These are phyloP conservation scores for Apamea sordens DNA, from an alignment of 2,888 invertebrate genomes.

Conservation along the genomic window DNA sequence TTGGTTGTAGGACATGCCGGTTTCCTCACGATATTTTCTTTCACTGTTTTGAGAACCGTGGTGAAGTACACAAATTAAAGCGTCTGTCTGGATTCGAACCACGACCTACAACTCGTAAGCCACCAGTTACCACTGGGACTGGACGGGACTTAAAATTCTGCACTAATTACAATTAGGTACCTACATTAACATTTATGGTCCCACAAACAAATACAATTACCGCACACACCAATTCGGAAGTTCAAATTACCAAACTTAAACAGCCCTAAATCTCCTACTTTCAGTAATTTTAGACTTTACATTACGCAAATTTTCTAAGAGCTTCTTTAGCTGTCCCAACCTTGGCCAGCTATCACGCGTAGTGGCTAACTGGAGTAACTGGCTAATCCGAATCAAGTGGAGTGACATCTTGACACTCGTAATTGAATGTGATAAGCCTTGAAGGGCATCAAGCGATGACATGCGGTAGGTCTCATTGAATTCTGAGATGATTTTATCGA, in stretches of 20 bases:
- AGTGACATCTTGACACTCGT: constrained; percentile 65
- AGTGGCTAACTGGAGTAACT: constrained; percentile 41
- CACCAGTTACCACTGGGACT: no score
- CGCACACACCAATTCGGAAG: background rate
- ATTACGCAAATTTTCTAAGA: constrained; percentile 1
- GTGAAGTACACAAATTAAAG: no score
- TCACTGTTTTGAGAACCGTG: no score
- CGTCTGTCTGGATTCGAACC: no score
- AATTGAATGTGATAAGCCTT: constrained; percentile 70
- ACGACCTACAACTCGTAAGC: no score
- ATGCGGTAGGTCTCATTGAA: constrained; percentile 40
- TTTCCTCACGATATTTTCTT: no score
- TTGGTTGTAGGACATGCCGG: no score
- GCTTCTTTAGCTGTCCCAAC: constrained; percentile 29
- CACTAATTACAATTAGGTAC: background rate
- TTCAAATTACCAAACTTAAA: constrained; percentile 23
- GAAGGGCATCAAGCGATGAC: constrained; percentile 67
- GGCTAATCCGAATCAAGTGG: constrained; percentile 53
- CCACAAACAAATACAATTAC: background rate
- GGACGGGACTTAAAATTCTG: background rate
- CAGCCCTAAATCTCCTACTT: constrained; percentile 1
- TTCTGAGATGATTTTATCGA: constrained; percentile 20
- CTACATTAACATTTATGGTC: background rate
- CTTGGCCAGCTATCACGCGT: constrained; percentile 41
- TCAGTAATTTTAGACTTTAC: constrained; percentile 3